A percentile compares a stretch with the other conserved stretches of the same genome.
phyloP scores from a whole-genome alignment of 2,797 vertebrate genomes.

The Hemibagrus guttatus region DNA sequence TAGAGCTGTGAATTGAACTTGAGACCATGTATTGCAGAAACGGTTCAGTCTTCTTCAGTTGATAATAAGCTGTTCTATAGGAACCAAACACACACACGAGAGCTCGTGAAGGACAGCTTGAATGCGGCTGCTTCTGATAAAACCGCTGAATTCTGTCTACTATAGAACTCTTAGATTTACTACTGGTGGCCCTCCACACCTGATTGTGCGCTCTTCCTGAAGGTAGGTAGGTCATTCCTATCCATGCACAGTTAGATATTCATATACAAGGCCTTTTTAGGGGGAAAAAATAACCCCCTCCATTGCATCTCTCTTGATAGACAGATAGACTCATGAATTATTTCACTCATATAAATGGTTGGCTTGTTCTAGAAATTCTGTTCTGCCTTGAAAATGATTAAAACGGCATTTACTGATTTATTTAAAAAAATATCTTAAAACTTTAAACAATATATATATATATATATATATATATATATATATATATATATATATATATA shows the following conservation, averaged over 20 bases:
- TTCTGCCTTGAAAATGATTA: neutral
- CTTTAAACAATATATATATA: too few species aligned
- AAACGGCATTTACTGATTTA: neutral
- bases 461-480: too few species aligned
- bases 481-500: too few species aligned
- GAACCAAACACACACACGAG: constrained; percentile 14
- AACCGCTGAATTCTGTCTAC: constrained; percentile 24
- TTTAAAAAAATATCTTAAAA: neutral
- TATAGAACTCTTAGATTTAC: constrained; percentile 19
- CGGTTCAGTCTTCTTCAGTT: neutral
- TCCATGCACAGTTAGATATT: constrained; percentile 31
- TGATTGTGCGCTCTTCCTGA: constrained; percentile 29
- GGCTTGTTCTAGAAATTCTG: neutral
- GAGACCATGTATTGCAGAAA: constrained; percentile 17
- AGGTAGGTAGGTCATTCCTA: constrained; percentile 33
- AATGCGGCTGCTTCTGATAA: constrained; percentile 31
- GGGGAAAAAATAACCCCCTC: constrained; percentile 1
- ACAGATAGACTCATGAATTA: constrained; percentile 13
- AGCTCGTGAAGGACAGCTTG: constrained; percentile 35
- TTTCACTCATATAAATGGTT: neutral
- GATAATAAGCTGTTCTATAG: constrained; percentile 36
- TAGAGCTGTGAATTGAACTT: constrained; percentile 25
- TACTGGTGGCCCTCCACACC: constrained; percentile 29
- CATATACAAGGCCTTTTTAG: constrained; percentile 53
- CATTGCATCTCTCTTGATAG: constrained; percentile 22